These are phyloP conservation scores for Cirrhinus mrigala DNA, from an alignment of 2,797 vertebrate species.

Conservation along the genomic window DNA sequence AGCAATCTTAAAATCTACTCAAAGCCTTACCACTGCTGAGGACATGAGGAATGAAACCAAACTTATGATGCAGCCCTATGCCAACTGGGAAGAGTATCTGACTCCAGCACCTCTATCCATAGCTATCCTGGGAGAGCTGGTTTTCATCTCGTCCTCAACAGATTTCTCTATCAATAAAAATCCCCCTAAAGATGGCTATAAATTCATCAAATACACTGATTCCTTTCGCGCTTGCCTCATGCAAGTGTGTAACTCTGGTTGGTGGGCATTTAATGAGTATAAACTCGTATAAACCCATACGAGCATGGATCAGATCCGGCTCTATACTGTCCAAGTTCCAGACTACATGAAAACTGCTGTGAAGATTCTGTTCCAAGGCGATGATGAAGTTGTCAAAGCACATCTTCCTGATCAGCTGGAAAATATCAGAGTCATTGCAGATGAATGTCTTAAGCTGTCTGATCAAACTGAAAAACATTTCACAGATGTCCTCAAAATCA, in stretches of 20 bases:
- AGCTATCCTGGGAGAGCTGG: constrained; percentile 61
- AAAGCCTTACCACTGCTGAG: constrained; percentile 44
- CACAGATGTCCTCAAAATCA: constrained; percentile 50
- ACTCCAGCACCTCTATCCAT: constrained; percentile 59
- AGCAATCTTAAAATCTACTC: constrained; percentile 8
- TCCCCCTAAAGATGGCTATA: constrained; percentile 5
- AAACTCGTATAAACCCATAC: no score
- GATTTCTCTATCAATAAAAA: constrained; percentile 58
- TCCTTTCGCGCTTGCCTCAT: constrained; percentile 66
- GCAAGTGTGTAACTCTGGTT: constrained; percentile 64
- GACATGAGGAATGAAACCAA: constrained; percentile 47
- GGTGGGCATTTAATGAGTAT: constrained; percentile 64
- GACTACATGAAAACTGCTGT: constrained; percentile 53
- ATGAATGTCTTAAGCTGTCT: constrained; percentile 55
- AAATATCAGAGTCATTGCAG: constrained; percentile 51
- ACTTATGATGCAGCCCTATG: constrained; percentile 55
- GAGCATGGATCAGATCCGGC: constrained; percentile 63
- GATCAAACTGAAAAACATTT: constrained; percentile 50
- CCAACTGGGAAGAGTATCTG: constrained; percentile 65
- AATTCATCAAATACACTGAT: constrained; percentile 61
- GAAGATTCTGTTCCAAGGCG: constrained; percentile 55
- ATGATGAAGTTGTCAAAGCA: constrained; percentile 36
- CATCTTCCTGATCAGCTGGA: constrained; percentile 55
- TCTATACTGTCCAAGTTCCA: constrained; percentile 53
- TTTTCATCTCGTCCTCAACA: constrained; percentile 55